Evolutionary conservation across 1,140 invertebrate genomes (phyloP).

Genomic region (Pteromalus puparum): DNA sequence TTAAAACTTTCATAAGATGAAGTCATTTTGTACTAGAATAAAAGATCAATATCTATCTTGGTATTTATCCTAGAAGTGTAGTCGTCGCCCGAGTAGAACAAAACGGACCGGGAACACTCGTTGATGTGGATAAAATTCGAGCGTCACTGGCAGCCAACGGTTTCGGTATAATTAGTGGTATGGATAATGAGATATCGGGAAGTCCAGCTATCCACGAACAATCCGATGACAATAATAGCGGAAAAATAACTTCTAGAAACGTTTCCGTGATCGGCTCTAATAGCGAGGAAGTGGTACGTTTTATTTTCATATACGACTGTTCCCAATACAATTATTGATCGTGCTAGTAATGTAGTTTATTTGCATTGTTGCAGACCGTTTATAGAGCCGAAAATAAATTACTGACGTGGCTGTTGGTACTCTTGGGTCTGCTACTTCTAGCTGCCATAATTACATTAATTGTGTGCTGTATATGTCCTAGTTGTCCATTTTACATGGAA

Average conservation of each 20-base stretch:
- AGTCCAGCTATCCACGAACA: slow-evolving; percentile 38
- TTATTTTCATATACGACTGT: slow-evolving; percentile 6
- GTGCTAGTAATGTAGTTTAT: not conserved
- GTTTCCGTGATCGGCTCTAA: slow-evolving; percentile 47
- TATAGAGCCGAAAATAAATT: slow-evolving; percentile 84
- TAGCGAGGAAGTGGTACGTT: slow-evolving; percentile 69
- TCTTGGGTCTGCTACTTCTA: slow-evolving; percentile 83
- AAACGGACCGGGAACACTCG: slow-evolving; percentile 65
- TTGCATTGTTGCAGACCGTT: slow-evolving; percentile 74
- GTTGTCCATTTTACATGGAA: slow-evolving; percentile 87
- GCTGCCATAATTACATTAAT: slow-evolving; percentile 83
- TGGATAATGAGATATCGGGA: slow-evolving; percentile 53
- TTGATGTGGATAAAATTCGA: slow-evolving; percentile 72
- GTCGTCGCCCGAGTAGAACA: slow-evolving; percentile 79
- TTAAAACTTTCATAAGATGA: slow-evolving; percentile 22
- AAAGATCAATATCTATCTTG: not conserved
- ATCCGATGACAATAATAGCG: slow-evolving; percentile 22
- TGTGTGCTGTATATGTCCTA: slow-evolving; percentile 87
- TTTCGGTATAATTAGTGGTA: slow-evolving; percentile 68
- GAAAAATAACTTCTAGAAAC: slow-evolving; percentile 61
- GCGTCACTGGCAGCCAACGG: slow-evolving; percentile 81
- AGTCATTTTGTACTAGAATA: too few species aligned
- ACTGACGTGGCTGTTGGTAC: slow-evolving; percentile 85
- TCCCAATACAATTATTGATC: not conserved
- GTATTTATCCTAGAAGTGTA: slow-evolving; percentile 78